phyloP scores from a whole-genome alignment of 2,113 vertebrate genomes.

The Haemorhous mexicanus region DNA sequence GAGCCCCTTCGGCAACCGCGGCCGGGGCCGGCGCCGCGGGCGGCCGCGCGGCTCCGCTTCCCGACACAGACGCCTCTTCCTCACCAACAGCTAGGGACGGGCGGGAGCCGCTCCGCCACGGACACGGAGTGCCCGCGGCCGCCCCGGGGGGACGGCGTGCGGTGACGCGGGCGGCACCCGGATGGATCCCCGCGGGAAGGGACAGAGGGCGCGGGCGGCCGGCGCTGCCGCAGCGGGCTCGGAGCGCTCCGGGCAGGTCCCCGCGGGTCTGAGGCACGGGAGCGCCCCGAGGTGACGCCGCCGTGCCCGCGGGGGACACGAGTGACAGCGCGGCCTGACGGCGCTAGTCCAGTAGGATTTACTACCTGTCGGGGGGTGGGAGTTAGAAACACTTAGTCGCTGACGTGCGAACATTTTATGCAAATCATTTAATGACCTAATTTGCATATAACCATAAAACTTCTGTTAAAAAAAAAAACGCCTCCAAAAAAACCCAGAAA shows the following conservation, averaged over 20 bases:
- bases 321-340: background rate
- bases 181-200: background rate
- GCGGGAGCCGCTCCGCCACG: too few relatives aligned
- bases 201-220: background rate
- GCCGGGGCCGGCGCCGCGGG: too few relatives aligned
- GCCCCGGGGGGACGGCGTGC: background rate
- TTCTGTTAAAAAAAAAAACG: constrained; percentile 29
- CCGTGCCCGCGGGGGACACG: background rate
- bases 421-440: constrained; percentile 65
- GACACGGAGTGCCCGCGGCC: too few relatives aligned
- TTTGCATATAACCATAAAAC: constrained; percentile 61
- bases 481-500: background rate
- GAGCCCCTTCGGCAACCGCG: too few relatives aligned
- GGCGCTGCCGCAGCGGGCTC: background rate
- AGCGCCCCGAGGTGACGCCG: background rate
- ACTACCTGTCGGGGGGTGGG: constrained; percentile 9
- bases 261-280: background rate
- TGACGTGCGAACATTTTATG: constrained; percentile 46
- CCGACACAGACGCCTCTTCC: too few relatives aligned
- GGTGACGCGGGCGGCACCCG: background rate
- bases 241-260: background rate
- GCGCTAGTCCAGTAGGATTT: background rate
- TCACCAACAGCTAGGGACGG: too few relatives aligned
- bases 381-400: constrained; percentile 50
- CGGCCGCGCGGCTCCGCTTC: too few relatives aligned